Evolutionary conservation across 2,113 vertebrate genomes (phyloP).

Genomic region (Nothocercus nigrocapillus): DNA sequence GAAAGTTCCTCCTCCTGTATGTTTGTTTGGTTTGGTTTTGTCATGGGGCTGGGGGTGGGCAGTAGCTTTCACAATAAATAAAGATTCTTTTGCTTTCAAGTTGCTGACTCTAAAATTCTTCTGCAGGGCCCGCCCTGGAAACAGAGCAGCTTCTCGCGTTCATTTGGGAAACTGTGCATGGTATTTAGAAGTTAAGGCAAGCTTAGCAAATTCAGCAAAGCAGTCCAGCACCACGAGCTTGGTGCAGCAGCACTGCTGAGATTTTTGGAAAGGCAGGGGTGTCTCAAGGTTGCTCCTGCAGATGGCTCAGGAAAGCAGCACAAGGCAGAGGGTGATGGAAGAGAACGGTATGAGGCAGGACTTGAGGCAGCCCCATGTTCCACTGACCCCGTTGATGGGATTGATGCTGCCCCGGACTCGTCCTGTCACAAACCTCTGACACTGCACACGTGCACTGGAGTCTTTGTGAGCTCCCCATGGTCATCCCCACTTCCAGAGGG

Average conservation of each 20-base stretch:
- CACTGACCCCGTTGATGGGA: background rate
- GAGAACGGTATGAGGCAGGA: background rate
- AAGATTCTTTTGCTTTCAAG: background rate
- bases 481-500: background rate
- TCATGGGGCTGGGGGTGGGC: no score
- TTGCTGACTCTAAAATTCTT: background rate
- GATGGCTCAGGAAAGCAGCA: fast-evolving
- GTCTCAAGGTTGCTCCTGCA: background rate
- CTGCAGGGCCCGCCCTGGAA: background rate
- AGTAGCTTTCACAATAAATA: background rate
- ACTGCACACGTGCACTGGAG: fast-evolving
- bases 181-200: background rate
- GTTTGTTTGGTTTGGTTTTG: background rate
- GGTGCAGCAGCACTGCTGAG: background rate
- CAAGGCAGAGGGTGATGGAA: background rate
- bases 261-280: background rate
- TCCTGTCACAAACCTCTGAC: background rate
- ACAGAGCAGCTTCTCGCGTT: background rate
- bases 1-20: background rate
- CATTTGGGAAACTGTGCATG: background rate
- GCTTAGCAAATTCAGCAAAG: background rate
- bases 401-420: background rate
- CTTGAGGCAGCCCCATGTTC: background rate
- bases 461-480: background rate
- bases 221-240: background rate